These are phyloP conservation scores for Hofmannophila pseudospretella DNA, from an alignment of 2,888 invertebrate species.

Conservation along the genomic window DNA sequence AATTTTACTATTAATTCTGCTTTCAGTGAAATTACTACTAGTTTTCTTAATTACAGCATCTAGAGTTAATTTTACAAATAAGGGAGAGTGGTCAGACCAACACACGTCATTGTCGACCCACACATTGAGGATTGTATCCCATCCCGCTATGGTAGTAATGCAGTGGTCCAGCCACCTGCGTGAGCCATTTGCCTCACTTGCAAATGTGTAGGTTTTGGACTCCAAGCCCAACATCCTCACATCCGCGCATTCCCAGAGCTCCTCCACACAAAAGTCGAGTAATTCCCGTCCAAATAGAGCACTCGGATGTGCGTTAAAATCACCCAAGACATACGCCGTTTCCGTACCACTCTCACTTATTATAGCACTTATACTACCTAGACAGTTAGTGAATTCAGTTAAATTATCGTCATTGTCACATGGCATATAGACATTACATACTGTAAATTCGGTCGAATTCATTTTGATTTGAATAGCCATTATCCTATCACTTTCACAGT, in stretches of 20 bases:
- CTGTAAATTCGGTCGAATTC: not conserved
- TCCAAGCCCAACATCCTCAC: not conserved
- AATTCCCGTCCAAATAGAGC: not conserved
- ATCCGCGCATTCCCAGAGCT: not conserved
- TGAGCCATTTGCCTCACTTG: not conserved
- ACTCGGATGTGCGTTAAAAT: not conserved
- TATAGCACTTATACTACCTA: conserved; percentile 9
- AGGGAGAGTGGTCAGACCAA: conserved; percentile 15
- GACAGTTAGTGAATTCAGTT: conserved; percentile 13
- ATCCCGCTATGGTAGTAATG: conserved; percentile 4
- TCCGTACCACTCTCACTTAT: conserved; percentile 9
- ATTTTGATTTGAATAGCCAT: conserved; percentile 1
- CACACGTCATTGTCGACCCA: conserved; percentile 7
- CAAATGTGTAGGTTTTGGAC: not conserved
- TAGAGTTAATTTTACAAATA: too few species aligned
- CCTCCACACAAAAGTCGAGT: not conserved
- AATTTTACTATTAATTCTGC: too few species aligned
- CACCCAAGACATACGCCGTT: not conserved
- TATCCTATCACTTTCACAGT: conserved; percentile 4
- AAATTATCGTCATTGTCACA: conserved; percentile 8
- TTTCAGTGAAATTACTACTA: too few species aligned
- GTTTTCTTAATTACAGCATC: too few species aligned
- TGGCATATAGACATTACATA: conserved; percentile 14
- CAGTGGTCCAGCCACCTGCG: not conserved
- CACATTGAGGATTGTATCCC: conserved; percentile 6